phyloP scores from a whole-genome alignment of 2,113 vertebrate species.

The Athene cunicularia region DNA sequence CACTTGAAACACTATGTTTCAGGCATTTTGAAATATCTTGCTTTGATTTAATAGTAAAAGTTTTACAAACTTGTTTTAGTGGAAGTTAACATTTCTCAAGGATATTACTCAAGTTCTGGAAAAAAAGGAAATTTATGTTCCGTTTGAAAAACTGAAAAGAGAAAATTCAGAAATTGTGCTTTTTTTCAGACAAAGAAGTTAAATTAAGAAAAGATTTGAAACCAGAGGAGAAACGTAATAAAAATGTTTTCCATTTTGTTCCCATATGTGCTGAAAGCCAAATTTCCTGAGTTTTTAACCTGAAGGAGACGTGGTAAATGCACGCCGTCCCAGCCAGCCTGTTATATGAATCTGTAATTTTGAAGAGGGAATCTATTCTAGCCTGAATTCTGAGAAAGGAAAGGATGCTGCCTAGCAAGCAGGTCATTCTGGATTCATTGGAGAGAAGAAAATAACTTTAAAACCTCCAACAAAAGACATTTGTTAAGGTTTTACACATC shows the following conservation, averaged over 20 bases:
- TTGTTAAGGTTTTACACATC: not conserved
- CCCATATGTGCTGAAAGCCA: not conserved
- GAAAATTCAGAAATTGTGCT: not conserved
- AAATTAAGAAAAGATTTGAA: not conserved
- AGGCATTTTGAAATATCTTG: not conserved
- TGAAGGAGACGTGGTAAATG: not conserved
- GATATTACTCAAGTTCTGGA: not conserved
- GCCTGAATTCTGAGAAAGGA: not conserved
- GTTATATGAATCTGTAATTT: not conserved
- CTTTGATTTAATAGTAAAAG: not conserved
- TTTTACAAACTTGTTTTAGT: not conserved
- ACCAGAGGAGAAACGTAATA: too few species aligned
- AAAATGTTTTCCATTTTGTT: not conserved
- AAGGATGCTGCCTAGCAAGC: not conserved
- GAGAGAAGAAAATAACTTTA: not conserved
- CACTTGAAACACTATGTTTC: not conserved
- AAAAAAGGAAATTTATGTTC: not conserved
- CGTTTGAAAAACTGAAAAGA: not conserved
- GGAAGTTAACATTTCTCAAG: not conserved
- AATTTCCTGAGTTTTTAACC: not conserved
- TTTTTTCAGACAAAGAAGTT: not conserved
- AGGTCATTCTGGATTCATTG: not conserved
- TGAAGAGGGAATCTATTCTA: not conserved
- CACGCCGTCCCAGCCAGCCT: not conserved
- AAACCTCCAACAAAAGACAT: not conserved